A percentile compares a stretch with the other conserved stretches of the same genome.
phyloP scores from a whole-genome alignment of 2,888 invertebrate genomes.

The Chymomyza amoena region DNA sequence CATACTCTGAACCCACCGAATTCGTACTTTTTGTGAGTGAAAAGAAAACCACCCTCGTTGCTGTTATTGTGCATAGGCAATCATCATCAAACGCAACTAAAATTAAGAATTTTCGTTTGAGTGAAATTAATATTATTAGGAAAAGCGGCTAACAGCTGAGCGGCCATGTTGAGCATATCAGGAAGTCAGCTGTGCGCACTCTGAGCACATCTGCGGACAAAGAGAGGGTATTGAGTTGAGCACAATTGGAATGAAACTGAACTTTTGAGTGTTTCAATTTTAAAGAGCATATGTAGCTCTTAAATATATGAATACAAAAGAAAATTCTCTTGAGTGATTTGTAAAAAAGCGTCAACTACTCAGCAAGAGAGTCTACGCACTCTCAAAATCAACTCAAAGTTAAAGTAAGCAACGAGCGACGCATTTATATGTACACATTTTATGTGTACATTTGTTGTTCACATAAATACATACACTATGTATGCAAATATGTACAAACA shows the following conservation, averaged over 20 bases:
- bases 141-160: neutral
- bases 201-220: too few relatives aligned
- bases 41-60: too few relatives aligned
- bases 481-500: constrained; percentile 20
- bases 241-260: neutral
- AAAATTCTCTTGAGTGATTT: neutral
- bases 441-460: neutral
- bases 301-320: neutral
- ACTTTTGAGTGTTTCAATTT: neutral
- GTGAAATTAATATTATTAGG: too few relatives aligned
- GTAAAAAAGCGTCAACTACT: neutral
- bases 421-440: neutral
- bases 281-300: neutral
- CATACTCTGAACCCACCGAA: too few relatives aligned
- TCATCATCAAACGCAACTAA: too few relatives aligned
- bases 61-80: too few relatives aligned
- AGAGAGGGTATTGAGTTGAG: neutral
- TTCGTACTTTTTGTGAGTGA: too few relatives aligned
- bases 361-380: too few relatives aligned
- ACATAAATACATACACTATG: neutral
- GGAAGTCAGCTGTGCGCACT: constrained; percentile 5
- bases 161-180: constrained; percentile 14
- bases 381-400: too few relatives aligned
- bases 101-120: too few relatives aligned
- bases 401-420: too few relatives aligned